Evolutionary conservation across 2,797 vertebrate genomes (phyloP).

Genomic region (Cuculus canorus): DNA sequence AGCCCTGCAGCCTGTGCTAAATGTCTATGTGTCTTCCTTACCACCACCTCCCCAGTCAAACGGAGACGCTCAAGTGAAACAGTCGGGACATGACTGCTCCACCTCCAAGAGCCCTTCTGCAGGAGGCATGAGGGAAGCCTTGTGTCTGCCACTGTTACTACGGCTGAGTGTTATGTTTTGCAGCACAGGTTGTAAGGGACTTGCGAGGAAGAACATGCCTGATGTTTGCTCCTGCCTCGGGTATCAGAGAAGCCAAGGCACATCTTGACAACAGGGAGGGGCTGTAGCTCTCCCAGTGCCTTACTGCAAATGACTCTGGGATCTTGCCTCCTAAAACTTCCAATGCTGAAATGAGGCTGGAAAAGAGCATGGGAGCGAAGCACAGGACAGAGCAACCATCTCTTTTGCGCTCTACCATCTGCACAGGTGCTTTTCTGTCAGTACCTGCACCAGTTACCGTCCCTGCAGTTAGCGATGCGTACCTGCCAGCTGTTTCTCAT

Average conservation of each 20-base stretch:
- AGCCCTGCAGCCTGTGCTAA: slow-evolving; percentile 71
- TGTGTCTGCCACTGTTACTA: slow-evolving; percentile 55
- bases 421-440: not conserved
- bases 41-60: slow-evolving; percentile 62
- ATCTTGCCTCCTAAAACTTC: slow-evolving; percentile 55
- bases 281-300: not conserved
- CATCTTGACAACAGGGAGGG: not conserved
- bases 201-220: slow-evolving; percentile 55
- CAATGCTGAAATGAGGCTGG: slow-evolving; percentile 16
- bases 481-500: not conserved
- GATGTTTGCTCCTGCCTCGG: slow-evolving; percentile 51
- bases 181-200: slow-evolving; percentile 36
- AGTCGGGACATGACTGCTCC: slow-evolving; percentile 20
- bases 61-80: slow-evolving; percentile 62
- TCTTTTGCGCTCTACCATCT: not conserved
- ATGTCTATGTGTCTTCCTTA: slow-evolving; percentile 72
- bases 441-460: not conserved
- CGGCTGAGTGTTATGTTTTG: slow-evolving; percentile 53
- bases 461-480: not conserved
- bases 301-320: slow-evolving; percentile 10
- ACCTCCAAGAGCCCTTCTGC: slow-evolving; percentile 61
- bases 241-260: slow-evolving; percentile 12
- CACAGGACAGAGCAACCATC: not conserved
- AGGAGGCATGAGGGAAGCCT: slow-evolving; percentile 62
- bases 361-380: not conserved